These are phyloP conservation scores for Chloroclysta siterata DNA, from an alignment of 2,888 invertebrate species.

Conservation along the genomic window DNA sequence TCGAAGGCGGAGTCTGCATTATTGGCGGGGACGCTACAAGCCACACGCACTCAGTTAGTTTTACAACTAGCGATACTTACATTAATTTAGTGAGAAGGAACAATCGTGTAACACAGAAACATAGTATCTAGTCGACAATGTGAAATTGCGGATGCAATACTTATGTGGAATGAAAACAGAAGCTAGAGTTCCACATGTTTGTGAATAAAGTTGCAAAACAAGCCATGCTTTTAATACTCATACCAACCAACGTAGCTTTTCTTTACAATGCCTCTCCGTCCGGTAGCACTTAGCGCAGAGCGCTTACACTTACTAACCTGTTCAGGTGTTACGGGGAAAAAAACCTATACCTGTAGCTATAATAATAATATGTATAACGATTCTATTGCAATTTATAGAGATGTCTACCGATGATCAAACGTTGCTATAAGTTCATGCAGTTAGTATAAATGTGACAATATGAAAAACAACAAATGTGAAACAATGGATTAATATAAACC, in stretches of 20 bases:
- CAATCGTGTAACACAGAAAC: conserved; percentile 27
- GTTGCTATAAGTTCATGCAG: conserved; percentile 22
- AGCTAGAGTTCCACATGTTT: not conserved
- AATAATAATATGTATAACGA: conserved; percentile 11
- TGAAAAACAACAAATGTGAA: not conserved
- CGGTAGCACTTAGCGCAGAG: conserved; percentile 31
- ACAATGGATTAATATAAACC: not conserved
- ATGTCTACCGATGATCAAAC: conserved; percentile 6
- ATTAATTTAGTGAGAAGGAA: conserved; percentile 24
- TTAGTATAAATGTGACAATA: conserved; percentile 6
- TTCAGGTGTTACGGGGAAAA: conserved; percentile 30
- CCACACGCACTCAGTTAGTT: conserved; percentile 77
- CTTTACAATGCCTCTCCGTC: conserved; percentile 34
- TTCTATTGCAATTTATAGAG: not conserved
- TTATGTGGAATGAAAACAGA: not conserved
- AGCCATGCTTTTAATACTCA: conserved; percentile 34
- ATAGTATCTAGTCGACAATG: not conserved
- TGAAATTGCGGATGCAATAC: not conserved
- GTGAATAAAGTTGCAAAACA: conserved; percentile 12
- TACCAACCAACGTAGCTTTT: conserved; percentile 27
- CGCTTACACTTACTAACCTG: conserved; percentile 38
- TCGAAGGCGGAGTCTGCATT: conserved; percentile 93
- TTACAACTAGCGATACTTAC: conserved; percentile 39
- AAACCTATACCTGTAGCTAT: conserved; percentile 23
- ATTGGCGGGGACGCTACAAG: conserved; percentile 94